phyloP scores from a whole-genome alignment of 2,797 vertebrate genomes.

The Pteropus rufus region DNA sequence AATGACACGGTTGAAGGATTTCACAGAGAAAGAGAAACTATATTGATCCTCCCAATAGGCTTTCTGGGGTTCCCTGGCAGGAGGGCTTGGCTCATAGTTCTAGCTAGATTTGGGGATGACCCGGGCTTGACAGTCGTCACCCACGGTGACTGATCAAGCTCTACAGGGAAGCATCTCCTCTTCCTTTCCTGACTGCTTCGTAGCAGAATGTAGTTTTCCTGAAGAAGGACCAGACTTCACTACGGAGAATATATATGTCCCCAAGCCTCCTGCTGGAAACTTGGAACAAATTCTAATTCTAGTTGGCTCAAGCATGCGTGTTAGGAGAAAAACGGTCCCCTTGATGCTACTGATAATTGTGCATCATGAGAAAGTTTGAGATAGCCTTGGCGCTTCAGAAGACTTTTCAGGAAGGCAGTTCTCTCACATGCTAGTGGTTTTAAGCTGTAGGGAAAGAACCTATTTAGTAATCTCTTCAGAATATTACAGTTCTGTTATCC shows the following conservation, averaged over 20 bases:
- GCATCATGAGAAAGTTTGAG: neutral
- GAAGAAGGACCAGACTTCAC: neutral
- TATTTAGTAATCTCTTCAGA: neutral
- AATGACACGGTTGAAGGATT: neutral
- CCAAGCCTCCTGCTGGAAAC: neutral
- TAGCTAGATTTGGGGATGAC: neutral
- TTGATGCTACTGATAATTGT: neutral
- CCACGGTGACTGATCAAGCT: neutral
- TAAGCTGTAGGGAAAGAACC: neutral
- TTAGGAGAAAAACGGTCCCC: neutral
- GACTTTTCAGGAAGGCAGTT: neutral
- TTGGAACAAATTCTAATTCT: neutral
- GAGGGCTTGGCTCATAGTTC: neutral
- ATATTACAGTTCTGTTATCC: neutral
- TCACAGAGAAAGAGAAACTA: neutral
- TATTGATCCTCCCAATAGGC: neutral
- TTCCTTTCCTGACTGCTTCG: neutral
- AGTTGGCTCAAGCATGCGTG: neutral
- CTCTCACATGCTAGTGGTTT: neutral
- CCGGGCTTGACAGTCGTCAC: neutral
- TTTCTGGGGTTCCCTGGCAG: neutral
- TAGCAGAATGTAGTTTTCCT: neutral
- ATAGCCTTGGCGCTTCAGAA: neutral
- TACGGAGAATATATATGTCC: neutral
- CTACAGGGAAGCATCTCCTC: fast-evolving